These are phyloP conservation scores for Thereuonema tuberculata DNA, from an alignment of 1,140 invertebrate genomes.

Conservation along the genomic window DNA sequence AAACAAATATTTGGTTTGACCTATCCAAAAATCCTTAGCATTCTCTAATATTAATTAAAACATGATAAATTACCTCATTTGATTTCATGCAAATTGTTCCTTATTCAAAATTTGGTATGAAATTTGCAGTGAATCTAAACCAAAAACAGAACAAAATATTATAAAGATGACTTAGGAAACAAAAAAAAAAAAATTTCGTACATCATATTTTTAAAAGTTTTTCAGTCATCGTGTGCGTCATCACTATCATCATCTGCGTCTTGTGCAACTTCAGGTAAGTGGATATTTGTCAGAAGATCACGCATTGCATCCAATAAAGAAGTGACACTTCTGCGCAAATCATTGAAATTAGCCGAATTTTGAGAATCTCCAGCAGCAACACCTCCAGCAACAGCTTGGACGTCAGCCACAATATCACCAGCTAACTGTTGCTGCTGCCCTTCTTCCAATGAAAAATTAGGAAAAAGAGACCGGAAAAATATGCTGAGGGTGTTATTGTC, in stretches of 20 bases:
- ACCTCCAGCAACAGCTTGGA: constrained; percentile 14
- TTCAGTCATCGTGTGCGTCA: not conserved
- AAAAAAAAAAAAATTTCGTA: no score
- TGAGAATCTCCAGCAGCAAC: constrained; percentile 22
- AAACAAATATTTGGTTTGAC: no score
- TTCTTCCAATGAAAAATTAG: constrained; percentile 32
- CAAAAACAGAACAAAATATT: no score
- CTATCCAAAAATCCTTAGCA: no score
- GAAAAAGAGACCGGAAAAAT: constrained; percentile 50
- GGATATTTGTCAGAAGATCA: constrained; percentile 50
- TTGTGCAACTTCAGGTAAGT: constrained; percentile 33
- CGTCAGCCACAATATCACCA: constrained; percentile 7
- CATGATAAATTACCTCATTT: no score
- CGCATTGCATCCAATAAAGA: constrained; percentile 54
- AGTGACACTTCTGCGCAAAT: constrained; percentile 45
- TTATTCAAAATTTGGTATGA: no score
- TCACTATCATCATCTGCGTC: constrained; percentile 27
- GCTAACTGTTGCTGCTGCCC: constrained; percentile 9
- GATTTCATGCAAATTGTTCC: no score
- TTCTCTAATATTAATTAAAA: no score
- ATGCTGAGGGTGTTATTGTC: constrained; percentile 19
- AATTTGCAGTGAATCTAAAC: no score
- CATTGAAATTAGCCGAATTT: constrained; percentile 24
- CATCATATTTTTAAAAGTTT: no score
- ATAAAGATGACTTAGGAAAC: no score